Conservation (phyloP, 2,797 vertebrate species). For the Muscicapa striata region DNA sequence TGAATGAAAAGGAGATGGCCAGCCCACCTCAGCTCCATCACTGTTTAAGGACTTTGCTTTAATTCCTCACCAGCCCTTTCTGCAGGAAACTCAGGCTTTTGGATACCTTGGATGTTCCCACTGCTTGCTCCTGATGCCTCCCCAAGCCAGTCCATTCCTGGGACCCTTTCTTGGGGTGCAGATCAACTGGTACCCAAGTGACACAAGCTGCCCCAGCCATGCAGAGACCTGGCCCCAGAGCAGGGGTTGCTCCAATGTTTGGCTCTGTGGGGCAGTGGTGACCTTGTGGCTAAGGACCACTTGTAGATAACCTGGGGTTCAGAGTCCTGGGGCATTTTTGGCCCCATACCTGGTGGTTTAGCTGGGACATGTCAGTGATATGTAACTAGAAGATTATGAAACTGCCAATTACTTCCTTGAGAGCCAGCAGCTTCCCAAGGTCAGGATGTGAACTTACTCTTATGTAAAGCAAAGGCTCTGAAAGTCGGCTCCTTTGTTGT, state of each 20-base stretch:
- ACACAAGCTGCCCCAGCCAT: not conserved
- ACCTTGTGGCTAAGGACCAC: not conserved
- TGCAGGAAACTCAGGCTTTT: not conserved
- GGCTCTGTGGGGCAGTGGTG: fast-evolving
- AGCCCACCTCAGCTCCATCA: not conserved
- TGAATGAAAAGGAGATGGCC: fast-evolving
- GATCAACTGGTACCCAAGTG: fast-evolving
- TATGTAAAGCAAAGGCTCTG: not conserved
- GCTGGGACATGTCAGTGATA: not conserved
- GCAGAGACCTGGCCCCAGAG: not conserved
- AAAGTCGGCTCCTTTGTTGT: not conserved
- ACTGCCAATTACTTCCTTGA: not conserved
- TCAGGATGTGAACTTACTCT: not conserved
- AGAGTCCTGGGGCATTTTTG: not conserved
- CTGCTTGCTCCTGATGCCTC: not conserved
- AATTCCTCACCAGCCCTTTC: not conserved
- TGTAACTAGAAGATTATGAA: conserved; percentile 37
- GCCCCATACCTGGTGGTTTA: not conserved
- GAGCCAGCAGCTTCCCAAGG: not conserved
- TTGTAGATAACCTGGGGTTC: not conserved
- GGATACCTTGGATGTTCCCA: not conserved
- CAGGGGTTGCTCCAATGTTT: fast-evolving
- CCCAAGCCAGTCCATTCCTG: not conserved
- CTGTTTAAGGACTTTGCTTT: not conserved
- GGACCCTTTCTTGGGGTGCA: not conserved